A percentile compares a stretch with the other conserved stretches of the same genome.
phyloP scores from a whole-genome alignment of 2,113 vertebrate species.

The Geococcyx californianus region DNA sequence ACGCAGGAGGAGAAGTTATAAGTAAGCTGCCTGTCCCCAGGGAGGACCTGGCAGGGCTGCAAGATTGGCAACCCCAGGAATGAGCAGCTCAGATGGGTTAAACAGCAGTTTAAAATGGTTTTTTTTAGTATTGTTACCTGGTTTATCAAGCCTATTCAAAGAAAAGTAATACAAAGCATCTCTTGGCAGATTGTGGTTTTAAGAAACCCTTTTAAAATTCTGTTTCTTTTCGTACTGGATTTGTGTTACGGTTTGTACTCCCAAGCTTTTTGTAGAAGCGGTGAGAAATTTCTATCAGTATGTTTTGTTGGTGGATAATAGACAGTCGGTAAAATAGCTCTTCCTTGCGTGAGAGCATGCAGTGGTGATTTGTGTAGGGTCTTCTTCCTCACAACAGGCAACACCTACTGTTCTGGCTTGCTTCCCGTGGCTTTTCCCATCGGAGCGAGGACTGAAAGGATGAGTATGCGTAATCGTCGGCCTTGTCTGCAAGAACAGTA shows the following conservation, averaged over 20 bases:
- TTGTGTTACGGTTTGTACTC: neutral
- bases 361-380: neutral
- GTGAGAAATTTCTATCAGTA: neutral
- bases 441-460: rapidly evolving
- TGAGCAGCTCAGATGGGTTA: neutral
- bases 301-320: neutral
- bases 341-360: neutral
- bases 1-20: neutral
- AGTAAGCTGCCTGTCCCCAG: neutral
- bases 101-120: neutral
- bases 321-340: neutral
- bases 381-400: neutral
- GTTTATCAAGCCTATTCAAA: neutral
- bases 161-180: neutral
- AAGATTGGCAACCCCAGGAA: neutral
- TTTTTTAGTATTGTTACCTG: neutral
- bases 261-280: neutral
- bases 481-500: neutral
- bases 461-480: neutral
- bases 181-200: neutral
- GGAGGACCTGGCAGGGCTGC: neutral
- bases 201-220: neutral
- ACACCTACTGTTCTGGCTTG: neutral
- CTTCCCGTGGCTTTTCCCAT: neutral
- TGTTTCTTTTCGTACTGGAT: neutral